phyloP scores from a whole-genome alignment of 2,113 vertebrate species.

The Ia io region DNA sequence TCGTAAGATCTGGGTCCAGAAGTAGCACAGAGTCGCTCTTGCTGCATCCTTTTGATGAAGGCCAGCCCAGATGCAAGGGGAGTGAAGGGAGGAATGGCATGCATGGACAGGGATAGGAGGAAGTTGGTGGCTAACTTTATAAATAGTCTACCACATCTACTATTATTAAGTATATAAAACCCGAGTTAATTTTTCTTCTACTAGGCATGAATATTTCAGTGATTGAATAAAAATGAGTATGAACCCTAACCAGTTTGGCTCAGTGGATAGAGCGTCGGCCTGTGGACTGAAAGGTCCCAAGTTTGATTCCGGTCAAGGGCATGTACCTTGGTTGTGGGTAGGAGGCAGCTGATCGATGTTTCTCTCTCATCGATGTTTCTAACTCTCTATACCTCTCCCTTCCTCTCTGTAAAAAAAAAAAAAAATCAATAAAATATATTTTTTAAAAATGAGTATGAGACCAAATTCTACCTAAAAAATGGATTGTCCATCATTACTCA shows the following conservation, averaged over 20 bases:
- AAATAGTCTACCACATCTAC: not conserved
- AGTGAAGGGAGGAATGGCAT: not conserved
- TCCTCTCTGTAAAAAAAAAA: too few relatives aligned
- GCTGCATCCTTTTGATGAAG: not conserved
- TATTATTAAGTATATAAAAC: not conserved
- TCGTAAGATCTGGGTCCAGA: not conserved
- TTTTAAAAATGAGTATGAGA: not conserved
- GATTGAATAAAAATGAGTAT: not conserved
- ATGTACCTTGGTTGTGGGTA: too few relatives aligned
- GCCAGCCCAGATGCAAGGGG: not conserved
- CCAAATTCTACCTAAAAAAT: not conserved
- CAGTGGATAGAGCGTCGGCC: too few relatives aligned
- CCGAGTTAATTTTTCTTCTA: not conserved
- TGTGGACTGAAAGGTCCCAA: too few relatives aligned
- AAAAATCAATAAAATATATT: too few relatives aligned
- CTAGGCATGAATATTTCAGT: not conserved
- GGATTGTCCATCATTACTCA: not conserved
- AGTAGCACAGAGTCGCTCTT: not conserved
- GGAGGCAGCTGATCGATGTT: too few relatives aligned
- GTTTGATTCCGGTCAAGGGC: too few relatives aligned
- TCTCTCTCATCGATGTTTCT: too few relatives aligned
- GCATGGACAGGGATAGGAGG: not conserved
- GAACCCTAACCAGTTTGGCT: not conserved
- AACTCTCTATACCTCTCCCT: too few relatives aligned
- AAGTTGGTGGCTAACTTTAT: not conserved